Percentiles rank a stretch among this genome's conserved stretches.
phyloP scores from a whole-genome alignment of 1,140 invertebrate genomes.

The Nephotettix cincticeps region DNA sequence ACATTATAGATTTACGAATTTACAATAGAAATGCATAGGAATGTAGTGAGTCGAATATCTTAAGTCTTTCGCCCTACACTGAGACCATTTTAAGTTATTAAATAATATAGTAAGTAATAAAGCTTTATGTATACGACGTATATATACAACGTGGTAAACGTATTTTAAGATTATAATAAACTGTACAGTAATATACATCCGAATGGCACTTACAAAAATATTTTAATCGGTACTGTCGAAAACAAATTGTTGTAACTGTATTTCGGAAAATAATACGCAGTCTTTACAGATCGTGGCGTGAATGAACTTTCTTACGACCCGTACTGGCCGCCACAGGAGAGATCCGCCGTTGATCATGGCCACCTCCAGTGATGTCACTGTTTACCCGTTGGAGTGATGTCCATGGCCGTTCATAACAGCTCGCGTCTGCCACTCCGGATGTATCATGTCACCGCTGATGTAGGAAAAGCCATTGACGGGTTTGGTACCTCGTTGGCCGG shows the following conservation, averaged over 20 bases:
- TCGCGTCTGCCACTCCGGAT: neutral
- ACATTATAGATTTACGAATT: neutral
- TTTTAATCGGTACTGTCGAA: neutral
- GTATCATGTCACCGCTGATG: constrained; percentile 58
- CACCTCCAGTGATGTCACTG: too few relatives aligned
- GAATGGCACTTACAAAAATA: constrained; percentile 23
- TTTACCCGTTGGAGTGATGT: neutral
- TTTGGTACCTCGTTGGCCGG: constrained; percentile 57
- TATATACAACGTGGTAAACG: neutral
- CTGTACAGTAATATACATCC: constrained; percentile 19
- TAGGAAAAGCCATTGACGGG: constrained; percentile 73
- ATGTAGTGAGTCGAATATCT: neutral
- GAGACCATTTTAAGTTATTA: too few relatives aligned
- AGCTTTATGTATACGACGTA: neutral
- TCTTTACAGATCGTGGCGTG: neutral
- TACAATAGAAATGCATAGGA: neutral
- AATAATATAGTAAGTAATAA: neutral
- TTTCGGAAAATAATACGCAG: neutral
- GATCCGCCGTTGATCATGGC: too few relatives aligned
- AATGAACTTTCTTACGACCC: too few relatives aligned
- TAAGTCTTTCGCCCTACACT: neutral
- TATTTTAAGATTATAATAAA: neutral
- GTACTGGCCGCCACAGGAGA: too few relatives aligned
- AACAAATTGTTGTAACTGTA: neutral
- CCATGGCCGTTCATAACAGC: neutral